These are phyloP conservation scores for Babylonia areolata DNA, from an alignment of 1,140 invertebrate species.

Conservation along the genomic window DNA sequence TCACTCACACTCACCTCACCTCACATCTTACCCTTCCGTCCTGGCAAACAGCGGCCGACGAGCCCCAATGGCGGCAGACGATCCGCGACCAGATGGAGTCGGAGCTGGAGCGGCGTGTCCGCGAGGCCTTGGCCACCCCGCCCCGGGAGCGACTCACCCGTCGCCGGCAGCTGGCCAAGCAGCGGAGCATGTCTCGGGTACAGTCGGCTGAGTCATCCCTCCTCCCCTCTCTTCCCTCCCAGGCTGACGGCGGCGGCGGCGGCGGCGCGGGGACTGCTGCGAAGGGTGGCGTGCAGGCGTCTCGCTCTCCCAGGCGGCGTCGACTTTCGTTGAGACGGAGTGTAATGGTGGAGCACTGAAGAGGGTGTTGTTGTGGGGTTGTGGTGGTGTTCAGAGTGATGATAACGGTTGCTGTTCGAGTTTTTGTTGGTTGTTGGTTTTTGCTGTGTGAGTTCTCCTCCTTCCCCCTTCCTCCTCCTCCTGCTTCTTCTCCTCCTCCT, in stretches of 20 bases:
- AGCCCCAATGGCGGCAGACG: slow-evolving; percentile 64
- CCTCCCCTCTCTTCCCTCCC: neutral
- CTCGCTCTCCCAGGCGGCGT: too few species aligned
- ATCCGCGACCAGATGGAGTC: slow-evolving; percentile 71
- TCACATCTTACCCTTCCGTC: neutral
- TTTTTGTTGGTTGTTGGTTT: too few species aligned
- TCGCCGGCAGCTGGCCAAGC: neutral
- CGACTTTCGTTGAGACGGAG: neutral
- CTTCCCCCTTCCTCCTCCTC: too few species aligned
- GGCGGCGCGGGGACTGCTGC: neutral
- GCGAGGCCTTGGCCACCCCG: slow-evolving; percentile 73
- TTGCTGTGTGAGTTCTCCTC: too few species aligned
- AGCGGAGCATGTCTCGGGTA: slow-evolving; percentile 18
- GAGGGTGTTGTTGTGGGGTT: neutral
- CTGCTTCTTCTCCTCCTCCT: too few species aligned
- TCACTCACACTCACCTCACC: neutral
- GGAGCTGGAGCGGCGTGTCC: slow-evolving; percentile 67
- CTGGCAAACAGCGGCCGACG: slow-evolving; percentile 53
- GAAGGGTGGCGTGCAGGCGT: neutral
- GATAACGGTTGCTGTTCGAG: too few species aligned
- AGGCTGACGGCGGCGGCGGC: neutral
- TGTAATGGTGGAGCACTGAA: neutral
- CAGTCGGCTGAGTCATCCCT: slow-evolving; percentile 5
- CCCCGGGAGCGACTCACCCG: slow-evolving; percentile 62
- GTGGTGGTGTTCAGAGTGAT: too few species aligned